These are phyloP conservation scores for Chymomyza amoena DNA, from an alignment of 2,888 invertebrate genomes.

Conservation along the genomic window DNA sequence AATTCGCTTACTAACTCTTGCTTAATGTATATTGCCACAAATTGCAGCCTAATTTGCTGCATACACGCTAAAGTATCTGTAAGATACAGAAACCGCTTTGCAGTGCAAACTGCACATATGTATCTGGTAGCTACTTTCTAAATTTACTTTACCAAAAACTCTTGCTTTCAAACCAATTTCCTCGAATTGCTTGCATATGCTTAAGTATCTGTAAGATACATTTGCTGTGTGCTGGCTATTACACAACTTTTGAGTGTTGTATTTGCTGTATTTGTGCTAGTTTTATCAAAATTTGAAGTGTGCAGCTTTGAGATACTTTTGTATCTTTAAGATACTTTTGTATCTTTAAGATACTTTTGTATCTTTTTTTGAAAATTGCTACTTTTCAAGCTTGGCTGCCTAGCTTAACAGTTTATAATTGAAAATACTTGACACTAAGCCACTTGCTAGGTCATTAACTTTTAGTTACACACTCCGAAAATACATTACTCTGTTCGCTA, in stretches of 20 bases:
- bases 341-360: conserved; percentile 27
- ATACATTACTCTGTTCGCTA: neutral
- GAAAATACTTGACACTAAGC: neutral
- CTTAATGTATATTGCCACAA: too few relatives aligned
- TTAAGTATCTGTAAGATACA: neutral
- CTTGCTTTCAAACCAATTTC: neutral
- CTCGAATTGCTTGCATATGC: conserved; percentile 3
- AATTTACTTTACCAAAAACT: conserved; percentile 5
- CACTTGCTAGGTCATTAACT: neutral
- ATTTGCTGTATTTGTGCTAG: too few relatives aligned
- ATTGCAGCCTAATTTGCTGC: too few relatives aligned
- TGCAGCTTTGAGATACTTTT: neutral
- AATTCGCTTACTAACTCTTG: too few relatives aligned
- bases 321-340: conserved; percentile 4
- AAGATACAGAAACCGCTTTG: too few relatives aligned
- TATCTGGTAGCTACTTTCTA: conserved; percentile 19
- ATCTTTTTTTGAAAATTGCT: neutral
- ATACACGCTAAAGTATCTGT: too few relatives aligned
- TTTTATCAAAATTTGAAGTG: neutral
- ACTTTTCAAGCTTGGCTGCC: neutral
- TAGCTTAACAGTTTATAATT: neutral
- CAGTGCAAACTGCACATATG: conserved; percentile 20
- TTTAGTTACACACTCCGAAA: conserved; percentile 5
- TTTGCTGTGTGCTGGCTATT: neutral
- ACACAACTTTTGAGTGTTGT: too few relatives aligned